A percentile compares a stretch with the other conserved stretches of the same genome.
Conservation (phyloP, 2,797 vertebrate species). For the Sarcoramphus papa region DNA sequence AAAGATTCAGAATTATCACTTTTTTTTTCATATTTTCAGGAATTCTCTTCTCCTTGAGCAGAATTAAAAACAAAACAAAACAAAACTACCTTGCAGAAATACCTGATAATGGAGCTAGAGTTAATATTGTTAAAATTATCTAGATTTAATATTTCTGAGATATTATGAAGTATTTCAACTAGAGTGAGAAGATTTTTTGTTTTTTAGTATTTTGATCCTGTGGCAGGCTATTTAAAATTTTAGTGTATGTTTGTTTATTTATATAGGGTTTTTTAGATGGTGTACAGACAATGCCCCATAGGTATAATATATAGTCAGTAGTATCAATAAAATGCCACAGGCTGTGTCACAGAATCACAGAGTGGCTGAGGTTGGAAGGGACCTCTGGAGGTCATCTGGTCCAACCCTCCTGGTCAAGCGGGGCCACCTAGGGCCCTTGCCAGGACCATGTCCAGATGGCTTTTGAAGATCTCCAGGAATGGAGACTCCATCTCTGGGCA, state of each 20-base stretch:
- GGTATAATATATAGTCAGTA: neutral
- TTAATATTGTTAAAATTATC: neutral
- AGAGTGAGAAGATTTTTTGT: neutral
- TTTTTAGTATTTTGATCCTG: neutral
- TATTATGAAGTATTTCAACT: neutral
- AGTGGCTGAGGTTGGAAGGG: neutral
- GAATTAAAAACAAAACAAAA: neutral
- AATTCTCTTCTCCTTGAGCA: neutral
- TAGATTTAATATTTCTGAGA: neutral
- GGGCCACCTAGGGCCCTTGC: neutral
- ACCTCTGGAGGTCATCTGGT: neutral
- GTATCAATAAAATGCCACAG: neutral
- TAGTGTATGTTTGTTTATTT: neutral
- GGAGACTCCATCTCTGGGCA: neutral
- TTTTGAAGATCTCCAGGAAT: neutral
- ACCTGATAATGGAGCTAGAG: neutral
- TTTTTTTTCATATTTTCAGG: neutral
- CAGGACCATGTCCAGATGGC: too few species aligned
- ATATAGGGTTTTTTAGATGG: neutral
- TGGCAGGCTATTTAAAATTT: neutral
- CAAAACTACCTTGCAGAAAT: neutral
- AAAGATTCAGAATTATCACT: neutral
- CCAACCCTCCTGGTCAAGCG: neutral
- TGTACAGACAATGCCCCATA: neutral
- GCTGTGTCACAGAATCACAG: neutral